Evolutionary conservation across 1,140 invertebrate species (phyloP).

Genomic region (Rhagoletis zephyria): DNA sequence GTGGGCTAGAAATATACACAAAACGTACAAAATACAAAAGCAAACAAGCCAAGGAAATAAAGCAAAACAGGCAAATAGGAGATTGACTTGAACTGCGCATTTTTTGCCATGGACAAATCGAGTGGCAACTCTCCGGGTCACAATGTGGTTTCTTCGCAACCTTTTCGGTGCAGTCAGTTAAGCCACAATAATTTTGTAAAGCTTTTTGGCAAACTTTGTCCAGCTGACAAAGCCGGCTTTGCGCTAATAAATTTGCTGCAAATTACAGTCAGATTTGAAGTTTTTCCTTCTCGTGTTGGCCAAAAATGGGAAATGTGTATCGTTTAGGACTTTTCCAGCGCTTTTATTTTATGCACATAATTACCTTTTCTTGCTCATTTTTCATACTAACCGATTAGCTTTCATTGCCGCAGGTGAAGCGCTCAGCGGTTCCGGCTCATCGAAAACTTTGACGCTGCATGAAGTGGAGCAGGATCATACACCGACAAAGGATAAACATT

Average conservation of each 20-base stretch:
- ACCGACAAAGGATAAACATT: slow-evolving; percentile 88
- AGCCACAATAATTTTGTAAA: not conserved
- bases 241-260: not conserved
- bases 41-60: not conserved
- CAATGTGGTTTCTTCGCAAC: not conserved
- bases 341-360: not conserved
- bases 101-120: not conserved
- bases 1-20: not conserved
- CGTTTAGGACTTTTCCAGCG: not conserved
- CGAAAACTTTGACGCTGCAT: slow-evolving; percentile 80
- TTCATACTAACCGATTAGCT: not conserved
- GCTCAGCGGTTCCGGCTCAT: slow-evolving; percentile 77
- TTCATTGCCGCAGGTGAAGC: slow-evolving; percentile 68
- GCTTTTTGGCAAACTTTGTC: not conserved
- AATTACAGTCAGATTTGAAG: slow-evolving; percentile 4
- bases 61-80: not conserved
- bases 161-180: not conserved
- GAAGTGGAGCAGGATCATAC: slow-evolving; percentile 83
- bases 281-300: not conserved
- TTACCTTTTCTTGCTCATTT: not conserved
- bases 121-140: not conserved
- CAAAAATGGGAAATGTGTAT: not conserved
- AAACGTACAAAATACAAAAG: not conserved
- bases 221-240: not conserved
- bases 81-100: too few relatives aligned